A percentile compares a stretch with the other conserved stretches of the same genome.
Evolutionary conservation across 1,140 invertebrate species (phyloP).

Genomic region (Augochlora pura): DNA sequence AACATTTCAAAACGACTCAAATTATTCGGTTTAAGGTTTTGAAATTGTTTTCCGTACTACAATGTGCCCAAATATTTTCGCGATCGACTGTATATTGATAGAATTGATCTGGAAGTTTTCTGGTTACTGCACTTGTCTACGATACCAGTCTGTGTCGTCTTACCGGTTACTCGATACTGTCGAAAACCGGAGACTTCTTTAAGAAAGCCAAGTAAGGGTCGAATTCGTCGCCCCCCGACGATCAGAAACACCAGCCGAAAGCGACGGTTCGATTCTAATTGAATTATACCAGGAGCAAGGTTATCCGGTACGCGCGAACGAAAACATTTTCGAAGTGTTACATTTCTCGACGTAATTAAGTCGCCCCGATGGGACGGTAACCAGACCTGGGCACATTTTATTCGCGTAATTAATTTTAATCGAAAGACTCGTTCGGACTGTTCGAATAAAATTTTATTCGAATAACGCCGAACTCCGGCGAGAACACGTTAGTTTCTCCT

Average conservation of each 20-base stretch:
- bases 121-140: conserved; percentile 21
- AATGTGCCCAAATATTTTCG: too few species aligned
- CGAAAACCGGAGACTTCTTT: conserved; percentile 48
- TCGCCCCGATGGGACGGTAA: not conserved
- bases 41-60: too few species aligned
- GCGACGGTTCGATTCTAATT: conserved; percentile 15
- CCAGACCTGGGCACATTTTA: too few species aligned
- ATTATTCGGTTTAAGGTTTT: too few species aligned
- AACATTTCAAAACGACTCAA: too few species aligned
- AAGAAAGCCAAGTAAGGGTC: conserved; percentile 22
- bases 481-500: not conserved
- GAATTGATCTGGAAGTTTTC: too few species aligned
- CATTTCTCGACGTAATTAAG: conserved; percentile 4
- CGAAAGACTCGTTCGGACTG: too few species aligned
- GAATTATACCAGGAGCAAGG: conserved; percentile 11
- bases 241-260: conserved; percentile 23
- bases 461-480: too few species aligned
- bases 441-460: too few species aligned
- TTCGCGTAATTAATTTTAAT: too few species aligned
- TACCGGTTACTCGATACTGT: conserved; percentile 45
- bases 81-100: too few species aligned
- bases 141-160: conserved; percentile 34
- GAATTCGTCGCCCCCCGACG: conserved; percentile 25
- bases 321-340: conserved; percentile 1
- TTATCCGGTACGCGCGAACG: not conserved